These are phyloP conservation scores for Steinernema carpocapsae DNA, from an alignment of 2,888 invertebrate species.

Conservation along the genomic window DNA sequence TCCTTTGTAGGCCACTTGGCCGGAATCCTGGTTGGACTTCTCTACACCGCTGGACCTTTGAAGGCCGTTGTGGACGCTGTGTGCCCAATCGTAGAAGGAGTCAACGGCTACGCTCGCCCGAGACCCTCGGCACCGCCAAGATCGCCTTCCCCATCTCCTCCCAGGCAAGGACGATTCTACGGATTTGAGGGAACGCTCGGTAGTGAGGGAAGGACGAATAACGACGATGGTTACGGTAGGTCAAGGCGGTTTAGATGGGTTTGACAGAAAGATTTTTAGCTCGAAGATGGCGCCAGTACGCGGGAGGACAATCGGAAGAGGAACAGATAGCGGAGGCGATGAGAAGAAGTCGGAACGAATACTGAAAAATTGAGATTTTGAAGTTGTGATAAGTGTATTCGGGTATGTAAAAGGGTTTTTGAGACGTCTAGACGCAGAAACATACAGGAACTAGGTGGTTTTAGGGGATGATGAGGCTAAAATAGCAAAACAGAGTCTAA, in stretches of 20 bases:
- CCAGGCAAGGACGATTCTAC: neutral
- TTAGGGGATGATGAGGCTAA: neutral
- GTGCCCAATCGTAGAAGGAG: neutral
- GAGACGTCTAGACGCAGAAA: neutral
- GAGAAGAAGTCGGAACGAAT: neutral
- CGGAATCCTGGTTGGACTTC: slow-evolving; percentile 75
- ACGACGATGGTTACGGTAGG: slow-evolving; percentile 23
- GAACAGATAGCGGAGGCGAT: slow-evolving; percentile 14
- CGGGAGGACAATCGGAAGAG: slow-evolving; percentile 3
- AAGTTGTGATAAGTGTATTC: neutral
- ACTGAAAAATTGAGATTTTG: neutral
- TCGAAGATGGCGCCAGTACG: slow-evolving; percentile 13
- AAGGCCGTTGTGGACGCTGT: neutral
- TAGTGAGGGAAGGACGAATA: neutral
- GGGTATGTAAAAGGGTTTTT: neutral
- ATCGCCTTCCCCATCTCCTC: neutral
- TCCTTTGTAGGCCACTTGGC: slow-evolving; percentile 76
- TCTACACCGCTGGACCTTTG: slow-evolving; percentile 69
- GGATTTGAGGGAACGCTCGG: slow-evolving; percentile 30
- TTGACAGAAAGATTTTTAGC: neutral
- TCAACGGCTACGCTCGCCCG: neutral
- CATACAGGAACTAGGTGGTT: neutral
- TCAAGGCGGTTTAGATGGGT: neutral
- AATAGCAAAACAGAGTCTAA: neutral
- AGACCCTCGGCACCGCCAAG: neutral